phyloP scores from a whole-genome alignment of 2,888 invertebrate genomes.

The Sinohyriopsis cumingii region DNA sequence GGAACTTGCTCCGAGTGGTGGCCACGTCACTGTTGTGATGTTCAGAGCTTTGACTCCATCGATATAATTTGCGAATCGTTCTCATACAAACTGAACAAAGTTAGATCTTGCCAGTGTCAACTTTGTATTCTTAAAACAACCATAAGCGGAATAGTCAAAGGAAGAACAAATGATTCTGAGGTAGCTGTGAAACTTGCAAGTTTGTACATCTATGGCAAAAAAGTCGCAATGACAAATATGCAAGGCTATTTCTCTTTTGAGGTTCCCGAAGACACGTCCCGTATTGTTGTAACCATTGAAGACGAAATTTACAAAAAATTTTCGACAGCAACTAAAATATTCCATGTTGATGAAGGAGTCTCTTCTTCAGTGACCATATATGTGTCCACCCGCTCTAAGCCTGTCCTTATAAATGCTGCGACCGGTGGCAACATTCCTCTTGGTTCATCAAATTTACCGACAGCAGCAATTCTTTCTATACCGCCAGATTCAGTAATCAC shows the following conservation, averaged over 20 bases:
- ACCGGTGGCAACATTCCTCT: conserved; percentile 12
- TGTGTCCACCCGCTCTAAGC: conserved; percentile 17
- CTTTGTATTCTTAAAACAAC: conserved; percentile 9
- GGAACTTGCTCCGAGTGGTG: conserved; percentile 18
- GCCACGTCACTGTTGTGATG: conserved; percentile 18
- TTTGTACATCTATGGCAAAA: conserved; percentile 7
- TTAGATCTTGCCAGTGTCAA: conserved; percentile 20
- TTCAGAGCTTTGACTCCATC: conserved; percentile 1
- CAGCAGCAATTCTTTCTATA: conserved; percentile 15
- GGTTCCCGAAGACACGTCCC: conserved; percentile 7
- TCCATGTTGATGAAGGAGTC: conserved; percentile 8
- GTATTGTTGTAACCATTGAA: conserved; percentile 15
- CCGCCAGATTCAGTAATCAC: conserved; percentile 16
- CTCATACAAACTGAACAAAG: conserved; percentile 10
- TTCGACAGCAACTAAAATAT: conserved; percentile 16
- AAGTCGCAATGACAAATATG: conserved; percentile 13
- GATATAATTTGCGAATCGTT: conserved; percentile 19
- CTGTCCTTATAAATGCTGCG: conserved; percentile 10
- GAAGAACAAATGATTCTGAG: conserved; percentile 7
- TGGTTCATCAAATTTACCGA: conserved; percentile 5
- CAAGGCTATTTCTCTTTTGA: conserved; percentile 21
- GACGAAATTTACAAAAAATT: conserved; percentile 19
- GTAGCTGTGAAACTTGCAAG: conserved; percentile 18
- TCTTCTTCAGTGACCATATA: conserved; percentile 5
- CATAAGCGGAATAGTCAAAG: conserved; percentile 16